Evolutionary conservation across 2,113 vertebrate species (phyloP).

Genomic region (Leptobrachium leishanense): DNA sequence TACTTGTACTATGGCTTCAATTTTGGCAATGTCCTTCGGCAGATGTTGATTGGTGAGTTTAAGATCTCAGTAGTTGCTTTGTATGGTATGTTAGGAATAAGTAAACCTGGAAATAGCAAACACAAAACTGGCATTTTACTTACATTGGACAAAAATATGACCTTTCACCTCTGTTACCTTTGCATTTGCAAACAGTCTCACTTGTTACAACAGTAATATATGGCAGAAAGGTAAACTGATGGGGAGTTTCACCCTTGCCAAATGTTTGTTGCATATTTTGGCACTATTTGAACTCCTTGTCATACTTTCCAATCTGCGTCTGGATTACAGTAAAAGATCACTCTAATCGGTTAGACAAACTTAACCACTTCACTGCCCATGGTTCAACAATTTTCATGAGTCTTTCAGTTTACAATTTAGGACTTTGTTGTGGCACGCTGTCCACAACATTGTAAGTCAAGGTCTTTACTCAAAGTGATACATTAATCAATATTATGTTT

Average conservation of each 20-base stretch:
- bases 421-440: background rate
- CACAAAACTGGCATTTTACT: conserved; percentile 19
- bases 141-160: conserved; percentile 13
- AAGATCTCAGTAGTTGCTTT: background rate
- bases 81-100: conserved; percentile 36
- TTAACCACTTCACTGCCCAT: conserved; percentile 65
- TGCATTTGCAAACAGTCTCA: conserved; percentile 42
- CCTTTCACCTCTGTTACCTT: conserved; percentile 41
- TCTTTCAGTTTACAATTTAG: background rate
- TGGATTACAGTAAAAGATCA: conserved; percentile 28
- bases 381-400: conserved; percentile 45
- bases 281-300: conserved; percentile 15
- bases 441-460: background rate
- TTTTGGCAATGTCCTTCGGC: no score
- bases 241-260: conserved; percentile 35
- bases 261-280: conserved; percentile 43
- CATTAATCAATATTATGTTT: background rate
- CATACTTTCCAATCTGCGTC: conserved; percentile 17
- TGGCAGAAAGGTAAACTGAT: conserved; percentile 34
- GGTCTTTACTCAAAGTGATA: background rate
- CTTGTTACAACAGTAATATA: conserved; percentile 44
- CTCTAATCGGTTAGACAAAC: conserved; percentile 36
- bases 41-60: no score
- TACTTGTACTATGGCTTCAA: no score
- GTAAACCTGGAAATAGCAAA: conserved; percentile 28